Percentiles rank a stretch among this genome's conserved stretches.
These are phyloP conservation scores for Dolichomitus sp. DNA, from an alignment of 2,888 invertebrate genomes.

Conservation along the genomic window DNA sequence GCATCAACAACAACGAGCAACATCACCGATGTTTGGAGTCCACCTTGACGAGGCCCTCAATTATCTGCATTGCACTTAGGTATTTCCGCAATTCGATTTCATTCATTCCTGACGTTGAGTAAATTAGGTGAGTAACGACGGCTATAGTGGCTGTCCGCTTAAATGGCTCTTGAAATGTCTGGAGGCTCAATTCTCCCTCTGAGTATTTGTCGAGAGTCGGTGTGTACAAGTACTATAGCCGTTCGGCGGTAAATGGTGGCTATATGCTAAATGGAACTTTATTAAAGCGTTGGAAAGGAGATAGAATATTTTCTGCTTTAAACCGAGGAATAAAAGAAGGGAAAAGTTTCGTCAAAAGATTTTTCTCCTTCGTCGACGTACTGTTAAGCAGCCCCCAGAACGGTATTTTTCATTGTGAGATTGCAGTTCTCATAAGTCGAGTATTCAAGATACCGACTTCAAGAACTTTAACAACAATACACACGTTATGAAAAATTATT, in stretches of 20 bases:
- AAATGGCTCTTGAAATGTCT: neutral
- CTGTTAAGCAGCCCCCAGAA: neutral
- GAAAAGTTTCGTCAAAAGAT: neutral
- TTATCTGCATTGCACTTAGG: slow-evolving; percentile 16
- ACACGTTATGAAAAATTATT: neutral
- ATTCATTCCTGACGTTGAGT: neutral
- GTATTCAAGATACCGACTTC: neutral
- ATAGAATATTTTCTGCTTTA: slow-evolving; percentile 17
- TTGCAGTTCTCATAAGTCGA: too few relatives aligned
- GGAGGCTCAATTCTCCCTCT: neutral
- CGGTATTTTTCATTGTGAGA: neutral
- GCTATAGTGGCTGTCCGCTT: neutral
- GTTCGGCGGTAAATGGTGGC: neutral
- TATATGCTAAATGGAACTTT: slow-evolving; percentile 17
- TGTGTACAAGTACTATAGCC: neutral
- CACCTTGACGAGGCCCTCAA: slow-evolving; percentile 43
- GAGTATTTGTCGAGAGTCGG: neutral
- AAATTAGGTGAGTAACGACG: neutral
- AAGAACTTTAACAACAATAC: neutral
- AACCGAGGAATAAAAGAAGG: neutral
- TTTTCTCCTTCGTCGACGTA: neutral
- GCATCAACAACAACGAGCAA: slow-evolving; percentile 1
- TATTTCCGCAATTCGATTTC: slow-evolving; percentile 3
- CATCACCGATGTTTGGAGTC: slow-evolving; percentile 11
- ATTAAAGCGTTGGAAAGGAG: neutral